A percentile compares a stretch with the other conserved stretches of the same genome.
phyloP scores from a whole-genome alignment of 2,888 invertebrate species.

The Ichneumoninae sp. region DNA sequence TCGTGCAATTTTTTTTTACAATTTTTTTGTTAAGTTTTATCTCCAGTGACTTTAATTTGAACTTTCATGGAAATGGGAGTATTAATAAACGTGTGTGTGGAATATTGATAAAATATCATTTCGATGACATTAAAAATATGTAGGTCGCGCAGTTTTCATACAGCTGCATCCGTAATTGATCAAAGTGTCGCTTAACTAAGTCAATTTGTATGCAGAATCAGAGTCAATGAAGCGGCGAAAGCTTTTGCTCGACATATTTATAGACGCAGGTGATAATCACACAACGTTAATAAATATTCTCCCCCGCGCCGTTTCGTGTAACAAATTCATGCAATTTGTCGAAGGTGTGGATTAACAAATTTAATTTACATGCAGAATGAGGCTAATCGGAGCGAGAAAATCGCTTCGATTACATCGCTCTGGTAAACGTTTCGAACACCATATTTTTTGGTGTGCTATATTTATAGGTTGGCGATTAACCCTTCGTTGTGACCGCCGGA shows the following conservation, averaged over 20 bases:
- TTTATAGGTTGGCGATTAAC: background rate
- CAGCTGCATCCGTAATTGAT: background rate
- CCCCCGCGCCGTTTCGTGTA: background rate
- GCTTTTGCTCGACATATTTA: background rate
- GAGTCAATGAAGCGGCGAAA: background rate
- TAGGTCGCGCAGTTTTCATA: background rate
- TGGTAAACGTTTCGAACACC: background rate
- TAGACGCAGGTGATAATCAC: background rate
- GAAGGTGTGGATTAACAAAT: background rate
- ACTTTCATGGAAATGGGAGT: background rate
- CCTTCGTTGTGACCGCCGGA: background rate
- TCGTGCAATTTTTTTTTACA: background rate
- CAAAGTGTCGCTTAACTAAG: background rate
- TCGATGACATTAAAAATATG: background rate
- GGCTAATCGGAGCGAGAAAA: background rate
- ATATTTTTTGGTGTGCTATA: background rate
- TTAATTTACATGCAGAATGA: background rate
- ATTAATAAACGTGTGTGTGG: background rate
- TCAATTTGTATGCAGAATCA: conserved; percentile 9
- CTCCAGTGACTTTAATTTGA: background rate
- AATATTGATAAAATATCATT: conserved; percentile 5
- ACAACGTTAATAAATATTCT: background rate
- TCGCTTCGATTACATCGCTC: background rate
- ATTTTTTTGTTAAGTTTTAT: background rate
- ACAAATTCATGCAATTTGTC: background rate